phyloP scores from a whole-genome alignment of 2,113 vertebrate genomes.

The Corydoras sp. region DNA sequence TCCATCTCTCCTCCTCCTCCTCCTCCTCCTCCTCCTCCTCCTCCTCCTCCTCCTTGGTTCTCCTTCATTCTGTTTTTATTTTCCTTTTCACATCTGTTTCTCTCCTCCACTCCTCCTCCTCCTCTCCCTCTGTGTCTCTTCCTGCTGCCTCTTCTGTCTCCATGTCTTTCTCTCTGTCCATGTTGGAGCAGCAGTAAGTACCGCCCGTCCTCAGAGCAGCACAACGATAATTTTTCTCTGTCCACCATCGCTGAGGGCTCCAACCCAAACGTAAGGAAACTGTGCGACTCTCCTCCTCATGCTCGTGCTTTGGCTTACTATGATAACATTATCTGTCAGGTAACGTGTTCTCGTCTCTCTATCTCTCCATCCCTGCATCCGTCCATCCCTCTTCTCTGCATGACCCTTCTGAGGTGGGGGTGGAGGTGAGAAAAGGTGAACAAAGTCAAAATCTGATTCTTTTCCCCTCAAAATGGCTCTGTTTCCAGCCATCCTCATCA shows the following conservation, averaged over 20 bases:
- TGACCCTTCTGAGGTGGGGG: slow-evolving; percentile 53
- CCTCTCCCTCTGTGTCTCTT: not conserved
- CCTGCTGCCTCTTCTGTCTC: not conserved
- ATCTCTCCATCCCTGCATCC: slow-evolving; percentile 49
- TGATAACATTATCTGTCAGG: slow-evolving; percentile 81
- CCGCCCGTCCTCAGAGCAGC: slow-evolving; percentile 90
- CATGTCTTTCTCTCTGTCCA: slow-evolving; percentile 15
- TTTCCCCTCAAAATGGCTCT: slow-evolving; percentile 34
- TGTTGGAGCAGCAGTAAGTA: slow-evolving; percentile 74
- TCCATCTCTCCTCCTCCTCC: not conserved
- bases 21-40: not conserved
- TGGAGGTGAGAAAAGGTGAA: not conserved
- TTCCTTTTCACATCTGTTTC: not conserved
- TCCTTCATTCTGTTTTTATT: not conserved
- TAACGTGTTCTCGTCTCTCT: slow-evolving; percentile 73
- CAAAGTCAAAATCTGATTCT: not conserved
- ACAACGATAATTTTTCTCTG: slow-evolving; percentile 99
- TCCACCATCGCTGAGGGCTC: slow-evolving; percentile 99
- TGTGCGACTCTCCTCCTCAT: slow-evolving; percentile 70
- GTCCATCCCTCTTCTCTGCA: slow-evolving; percentile 56
- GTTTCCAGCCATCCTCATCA: not conserved
- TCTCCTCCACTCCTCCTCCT: not conserved
- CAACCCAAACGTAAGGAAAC: slow-evolving; percentile 97
- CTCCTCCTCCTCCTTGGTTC: not conserved
- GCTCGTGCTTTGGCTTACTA: slow-evolving; percentile 75